Base-by-base conservation (phyloP, 2,888 invertebrate genomes). In the Tachina fera region DNA sequence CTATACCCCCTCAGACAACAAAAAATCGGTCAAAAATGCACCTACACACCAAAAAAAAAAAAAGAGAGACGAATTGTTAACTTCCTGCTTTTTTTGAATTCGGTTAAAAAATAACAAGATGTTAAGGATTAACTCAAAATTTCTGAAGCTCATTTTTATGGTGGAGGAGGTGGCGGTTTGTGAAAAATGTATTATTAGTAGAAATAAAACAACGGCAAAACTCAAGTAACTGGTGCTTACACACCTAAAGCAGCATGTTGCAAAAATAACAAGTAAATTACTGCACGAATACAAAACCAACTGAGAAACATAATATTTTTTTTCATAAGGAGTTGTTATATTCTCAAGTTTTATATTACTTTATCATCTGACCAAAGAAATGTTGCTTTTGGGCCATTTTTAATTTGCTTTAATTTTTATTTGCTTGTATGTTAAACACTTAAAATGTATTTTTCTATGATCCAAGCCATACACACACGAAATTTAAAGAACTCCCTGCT, bases 211-310 rank as follows among this genome's bases (percentile, higher is more conserved):
- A 49, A 41, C 19, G 41, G n/a, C 9, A 43, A 60, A 70, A 60
- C 60, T 49, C 13, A 58, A 58, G 13, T 14, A 39, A 43, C 61
- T 60, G 53, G 51, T 39, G 43, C 65, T 80, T 67, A 75, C 70
- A 75, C 56, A 75, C 49, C 56, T 43, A 58, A 74, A 60, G 56
- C 67, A 77, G 70, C 76, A 68, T 84, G 76, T 49, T 75, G 75
- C 79, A 68, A 49, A 13, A 14, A 70, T 39, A 70, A 61, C 58
- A 61, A 61, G 71, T 16, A 79, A 86, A 79, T 83, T 67, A 65
- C 83, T 83, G 86, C 82, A 86, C 75, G 76, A 86, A 83, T 45
- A 61, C 53, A n/a, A 47, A 67, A 74, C 72, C 41, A 67, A 74
- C 72, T 31, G 22, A 56, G 43, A 47, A 79, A 83, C 75, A 71